Evolutionary conservation across 2,797 vertebrate species (phyloP), one percentile per base, ranked within the genome.

Genomic region (Yasuhikotakia modesta): DNA sequence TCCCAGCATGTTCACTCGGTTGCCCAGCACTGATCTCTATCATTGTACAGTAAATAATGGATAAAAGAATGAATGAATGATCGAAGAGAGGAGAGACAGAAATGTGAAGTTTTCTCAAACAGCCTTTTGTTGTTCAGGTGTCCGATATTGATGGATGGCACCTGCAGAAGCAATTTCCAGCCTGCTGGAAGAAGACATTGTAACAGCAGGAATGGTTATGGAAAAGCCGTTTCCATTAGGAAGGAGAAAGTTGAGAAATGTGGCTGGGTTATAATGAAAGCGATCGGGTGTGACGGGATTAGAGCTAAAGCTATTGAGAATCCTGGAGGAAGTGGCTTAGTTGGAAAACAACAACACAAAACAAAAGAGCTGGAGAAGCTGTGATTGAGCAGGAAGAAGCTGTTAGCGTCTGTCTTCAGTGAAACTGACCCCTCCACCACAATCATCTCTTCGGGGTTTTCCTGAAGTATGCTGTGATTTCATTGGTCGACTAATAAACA

Each of bases 91-190:
- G 60, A 63, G 35, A 35, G 6, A 63, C 17, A n/a, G 60, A 63
- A 35, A 21, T 58, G 24, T 22, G 22, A 71, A 30, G 65, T 73
- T 78, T 84, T 52, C 55, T 48, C 57, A 67, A 80, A 75, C 67
- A 78, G 50, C 76, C 66, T 74, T 78, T 65, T 63, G 63, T 80
- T 84, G 43, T 72, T 82, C 81, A 84, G 45, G 30, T 70, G 81
- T 88, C 86, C 24, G 5, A 70, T 67, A 50, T 79, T 91, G 91
- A 93, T 91, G 88, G 90, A 93, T 92, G 87, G 82, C 69, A 80
- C 90, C 85, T 89, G 87, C 79, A 84, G 88, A 91, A 89, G 30
- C 85, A 89, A 92, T 91, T 89, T 90, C 85, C 90, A 83, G 84
- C 77, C 79, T 85, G 85, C 73, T 85, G 78, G 78, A 84, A 87